Evolutionary conservation across 2,797 vertebrate genomes (phyloP), one percentile per base, ranked within the genome.

Genomic region (Amazonetta brasiliensis): DNA sequence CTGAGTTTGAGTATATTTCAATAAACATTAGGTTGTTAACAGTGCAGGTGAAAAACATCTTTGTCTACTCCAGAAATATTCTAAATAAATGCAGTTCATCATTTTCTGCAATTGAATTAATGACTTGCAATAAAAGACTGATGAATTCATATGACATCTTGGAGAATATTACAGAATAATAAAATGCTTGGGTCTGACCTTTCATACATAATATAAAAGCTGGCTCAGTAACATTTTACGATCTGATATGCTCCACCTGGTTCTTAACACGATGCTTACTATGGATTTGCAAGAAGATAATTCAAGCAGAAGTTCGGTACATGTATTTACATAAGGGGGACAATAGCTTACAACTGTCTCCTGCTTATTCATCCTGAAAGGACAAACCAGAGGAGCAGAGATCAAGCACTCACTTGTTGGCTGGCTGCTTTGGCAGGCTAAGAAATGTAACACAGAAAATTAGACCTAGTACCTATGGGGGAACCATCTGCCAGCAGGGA

Each of bases 61-160:
- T 30, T 52, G n/a, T 39, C 15, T 85, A 58, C 64, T 92, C 50
- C 4, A 23, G 55, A 85, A 88, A 41, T 60, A 17, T 28, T 69
- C 82, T 71, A 89, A 89, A 89, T 73, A 73, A 91, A 76, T 54
- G 44, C 25, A 69, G 66, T 71, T 90, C 62, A 84, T 88, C 1
- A 85, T 93, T 91, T 84, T 85, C 67, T 88, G 59, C 33, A 72
- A 54, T 25, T 71, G 74, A 95, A 86, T 83, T 87, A 86, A 92
- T 87, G 67, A 55, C 55, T 89, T 87, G 54, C 54, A 90, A 87
- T 83, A 90, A 87, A 89, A 76, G 58, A 77, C 17, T 91, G 87
- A 94, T 91, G 33, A 93, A 89, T 91, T 90, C 59, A 25, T 59
- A 63, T 28, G 73, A n/a, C 59, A 84, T 35, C 55, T 92, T 76